phyloP scores from a whole-genome alignment of 2,113 vertebrate species.

The Xiphophorus maculatus region DNA sequence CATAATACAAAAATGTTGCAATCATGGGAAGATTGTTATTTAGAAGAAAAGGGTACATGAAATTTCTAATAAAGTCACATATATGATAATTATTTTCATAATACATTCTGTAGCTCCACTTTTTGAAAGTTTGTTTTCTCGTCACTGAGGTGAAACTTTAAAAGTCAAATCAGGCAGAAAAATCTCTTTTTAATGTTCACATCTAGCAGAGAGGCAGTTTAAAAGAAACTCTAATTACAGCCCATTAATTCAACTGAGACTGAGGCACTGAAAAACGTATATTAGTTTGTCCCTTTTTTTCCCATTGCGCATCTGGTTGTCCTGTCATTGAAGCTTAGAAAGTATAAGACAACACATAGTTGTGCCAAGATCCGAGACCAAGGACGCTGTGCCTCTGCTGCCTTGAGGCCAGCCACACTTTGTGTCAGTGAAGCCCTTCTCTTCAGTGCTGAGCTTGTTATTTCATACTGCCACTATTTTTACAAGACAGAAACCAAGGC shows the following conservation, averaged over 20 bases:
- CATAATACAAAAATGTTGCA: too few relatives aligned
- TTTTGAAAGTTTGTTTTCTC: not conserved
- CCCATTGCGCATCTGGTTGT: not conserved
- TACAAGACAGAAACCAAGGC: conserved; percentile 55
- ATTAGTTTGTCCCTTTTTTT: not conserved
- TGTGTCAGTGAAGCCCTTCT: conserved; percentile 36
- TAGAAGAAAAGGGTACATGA: not conserved
- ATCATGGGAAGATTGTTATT: not conserved
- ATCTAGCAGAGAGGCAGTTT: not conserved
- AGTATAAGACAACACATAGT: not conserved
- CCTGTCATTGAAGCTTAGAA: conserved; percentile 1
- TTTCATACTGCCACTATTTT: conserved; percentile 56
- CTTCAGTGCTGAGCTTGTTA: conserved; percentile 44
- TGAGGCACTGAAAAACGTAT: not conserved
- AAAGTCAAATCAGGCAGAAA: not conserved
- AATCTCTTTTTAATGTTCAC: not conserved
- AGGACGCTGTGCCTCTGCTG: conserved; percentile 30
- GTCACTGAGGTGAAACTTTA: too few relatives aligned
- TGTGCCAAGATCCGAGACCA: conserved; percentile 24
- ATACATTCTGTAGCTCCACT: not conserved
- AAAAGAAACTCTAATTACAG: conserved; percentile 5
- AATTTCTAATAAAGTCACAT: not conserved
- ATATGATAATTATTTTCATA: not conserved
- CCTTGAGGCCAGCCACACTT: conserved; percentile 39
- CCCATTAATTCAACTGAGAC: conserved; percentile 17